phyloP scores from a whole-genome alignment of 2,888 invertebrate species.

The Eupithecia exiguata region DNA sequence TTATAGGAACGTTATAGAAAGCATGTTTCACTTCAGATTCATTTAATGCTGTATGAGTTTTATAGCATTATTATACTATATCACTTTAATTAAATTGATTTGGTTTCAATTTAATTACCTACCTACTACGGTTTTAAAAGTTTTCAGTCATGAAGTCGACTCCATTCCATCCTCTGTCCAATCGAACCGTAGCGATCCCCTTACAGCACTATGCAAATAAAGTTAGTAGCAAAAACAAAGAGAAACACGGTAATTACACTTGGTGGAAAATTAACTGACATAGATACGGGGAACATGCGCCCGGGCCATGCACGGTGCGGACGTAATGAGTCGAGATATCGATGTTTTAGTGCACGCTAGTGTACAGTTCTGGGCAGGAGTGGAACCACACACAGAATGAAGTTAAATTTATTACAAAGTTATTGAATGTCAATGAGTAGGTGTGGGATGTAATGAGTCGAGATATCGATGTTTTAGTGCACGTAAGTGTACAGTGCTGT shows the following conservation, averaged over 20 bases:
- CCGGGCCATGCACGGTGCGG: constrained; percentile 59
- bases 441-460: constrained; percentile 68
- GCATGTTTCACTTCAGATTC: too few species aligned
- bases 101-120: too few species aligned
- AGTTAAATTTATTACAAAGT: not conserved
- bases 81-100: too few species aligned
- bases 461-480: constrained; percentile 69
- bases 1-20: too few species aligned
- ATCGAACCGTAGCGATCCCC: constrained; percentile 62
- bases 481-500: constrained; percentile 58
- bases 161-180: constrained; percentile 53
- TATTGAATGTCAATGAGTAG: constrained; percentile 5
- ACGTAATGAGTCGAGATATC: constrained; percentile 77
- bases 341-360: constrained; percentile 65
- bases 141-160: constrained; percentile 38
- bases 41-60: too few species aligned
- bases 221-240: constrained; percentile 83
- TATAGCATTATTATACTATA: too few species aligned
- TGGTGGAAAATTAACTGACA: constrained; percentile 82
- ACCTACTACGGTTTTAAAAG: not conserved
- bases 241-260: constrained; percentile 81
- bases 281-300: constrained; percentile 75
- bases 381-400: constrained; percentile 23
- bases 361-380: constrained; percentile 47
- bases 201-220: constrained; percentile 80